These are phyloP conservation scores for Spilosoma lubricipeda DNA, from an alignment of 2,888 invertebrate genomes.

Conservation along the genomic window DNA sequence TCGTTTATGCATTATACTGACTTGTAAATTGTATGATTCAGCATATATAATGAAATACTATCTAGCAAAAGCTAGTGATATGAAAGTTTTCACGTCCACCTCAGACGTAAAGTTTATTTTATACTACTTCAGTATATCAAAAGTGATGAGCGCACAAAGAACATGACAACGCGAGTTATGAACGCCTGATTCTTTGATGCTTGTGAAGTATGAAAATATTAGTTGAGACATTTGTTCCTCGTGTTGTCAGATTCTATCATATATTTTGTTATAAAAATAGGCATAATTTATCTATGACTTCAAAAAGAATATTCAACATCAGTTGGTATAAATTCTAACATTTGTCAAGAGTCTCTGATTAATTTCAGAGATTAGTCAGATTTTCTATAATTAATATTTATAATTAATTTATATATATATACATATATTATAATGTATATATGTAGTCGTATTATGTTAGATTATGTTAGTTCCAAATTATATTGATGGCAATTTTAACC, in stretches of 20 bases:
- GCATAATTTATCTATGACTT: neutral
- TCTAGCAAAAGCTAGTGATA: neutral
- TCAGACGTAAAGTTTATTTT: slow-evolving; percentile 10
- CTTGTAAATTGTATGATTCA: neutral
- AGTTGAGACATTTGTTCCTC: slow-evolving; percentile 14
- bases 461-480: too few relatives aligned
- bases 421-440: too few relatives aligned
- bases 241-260: slow-evolving; percentile 9
- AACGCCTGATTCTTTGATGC: slow-evolving; percentile 25
- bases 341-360: neutral
- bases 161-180: slow-evolving; percentile 39
- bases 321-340: neutral
- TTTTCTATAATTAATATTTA: neutral
- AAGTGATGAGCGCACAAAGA: slow-evolving; percentile 26
- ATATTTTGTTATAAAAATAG: slow-evolving; percentile 15
- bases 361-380: neutral
- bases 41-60: too few relatives aligned
- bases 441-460: too few relatives aligned
- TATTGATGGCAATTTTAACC: too few relatives aligned
- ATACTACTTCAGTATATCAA: slow-evolving; percentile 29
- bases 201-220: slow-evolving; percentile 19
- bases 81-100: slow-evolving; percentile 3
- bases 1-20: neutral
- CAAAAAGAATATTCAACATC: neutral
- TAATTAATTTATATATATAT: too few relatives aligned